Conservation (phyloP, 2,113 vertebrate species). For the Anolis sagrei region DNA sequence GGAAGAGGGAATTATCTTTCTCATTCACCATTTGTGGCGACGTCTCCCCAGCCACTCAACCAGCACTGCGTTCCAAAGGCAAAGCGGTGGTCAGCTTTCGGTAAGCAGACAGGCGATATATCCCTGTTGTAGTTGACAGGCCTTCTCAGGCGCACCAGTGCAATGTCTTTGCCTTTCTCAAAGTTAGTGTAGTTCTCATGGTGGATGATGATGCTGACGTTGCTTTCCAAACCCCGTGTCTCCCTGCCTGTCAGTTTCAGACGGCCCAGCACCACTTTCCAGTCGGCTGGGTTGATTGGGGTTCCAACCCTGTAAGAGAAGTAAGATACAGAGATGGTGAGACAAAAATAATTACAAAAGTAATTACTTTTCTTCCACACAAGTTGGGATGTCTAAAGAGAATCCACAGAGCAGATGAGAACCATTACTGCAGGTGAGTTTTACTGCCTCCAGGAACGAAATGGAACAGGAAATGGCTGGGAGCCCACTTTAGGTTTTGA, state of each 20-base stretch:
- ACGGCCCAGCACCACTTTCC: neutral
- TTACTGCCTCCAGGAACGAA: no score
- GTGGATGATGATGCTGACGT: neutral
- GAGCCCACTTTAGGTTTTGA: no score
- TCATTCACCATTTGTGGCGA: neutral
- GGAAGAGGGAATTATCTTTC: no score
- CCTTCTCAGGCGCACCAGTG: conserved; percentile 1
- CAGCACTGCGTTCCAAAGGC: conserved; percentile 36
- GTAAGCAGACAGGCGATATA: conserved; percentile 20
- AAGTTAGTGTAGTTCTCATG: neutral
- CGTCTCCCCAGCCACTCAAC: conserved; percentile 30
- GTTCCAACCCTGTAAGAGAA: neutral
- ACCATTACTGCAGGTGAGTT: no score
- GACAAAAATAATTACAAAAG: neutral
- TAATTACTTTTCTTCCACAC: neutral
- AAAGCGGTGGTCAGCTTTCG: neutral
- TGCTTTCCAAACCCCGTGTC: neutral
- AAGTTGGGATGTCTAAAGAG: no score
- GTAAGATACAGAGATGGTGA: neutral
- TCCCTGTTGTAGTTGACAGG: neutral
- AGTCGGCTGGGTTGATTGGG: neutral
- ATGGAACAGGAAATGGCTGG: no score
- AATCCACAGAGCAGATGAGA: no score
- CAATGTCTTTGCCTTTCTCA: neutral
- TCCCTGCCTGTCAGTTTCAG: neutral